Percentiles rank a stretch among this genome's conserved stretches.
phyloP scores from a whole-genome alignment of 2,888 invertebrate genomes.

The Pterobdella sp. region DNA sequence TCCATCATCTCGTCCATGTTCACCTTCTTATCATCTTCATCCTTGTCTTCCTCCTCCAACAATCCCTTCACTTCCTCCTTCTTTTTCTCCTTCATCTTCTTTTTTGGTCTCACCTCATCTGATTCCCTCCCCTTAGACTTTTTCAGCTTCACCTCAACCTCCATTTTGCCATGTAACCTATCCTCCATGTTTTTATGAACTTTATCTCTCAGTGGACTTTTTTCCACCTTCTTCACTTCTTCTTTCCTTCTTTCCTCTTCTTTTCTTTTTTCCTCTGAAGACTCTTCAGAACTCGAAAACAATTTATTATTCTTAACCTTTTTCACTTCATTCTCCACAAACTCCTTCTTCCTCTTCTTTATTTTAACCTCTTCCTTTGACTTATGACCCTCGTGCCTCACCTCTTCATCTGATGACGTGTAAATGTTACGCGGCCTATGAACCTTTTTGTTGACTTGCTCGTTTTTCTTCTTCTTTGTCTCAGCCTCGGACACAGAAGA shows the following conservation, averaged over 20 bases:
- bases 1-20: slow-evolving; percentile 1
- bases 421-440: neutral
- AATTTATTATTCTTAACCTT: neutral
- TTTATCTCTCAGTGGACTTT: neutral
- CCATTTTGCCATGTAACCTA: too few species aligned
- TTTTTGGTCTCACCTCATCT: neutral
- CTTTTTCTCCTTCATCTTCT: neutral
- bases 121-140: neutral
- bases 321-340: neutral
- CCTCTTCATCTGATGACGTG: slow-evolving; percentile 15
- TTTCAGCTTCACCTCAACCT: neutral
- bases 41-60: neutral
- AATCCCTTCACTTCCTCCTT: neutral
- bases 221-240: neutral
- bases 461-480: neutral
- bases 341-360: neutral
- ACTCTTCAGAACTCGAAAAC: neutral
- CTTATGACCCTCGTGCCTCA: neutral
- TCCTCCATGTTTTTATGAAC: neutral
- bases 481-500: neutral
- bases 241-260: neutral
- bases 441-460: neutral
- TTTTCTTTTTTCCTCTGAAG: neutral
- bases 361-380: neutral
- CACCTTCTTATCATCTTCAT: neutral